Evolutionary conservation across 1,140 invertebrate species (phyloP).

Genomic region (Latrodectus geometricus): DNA sequence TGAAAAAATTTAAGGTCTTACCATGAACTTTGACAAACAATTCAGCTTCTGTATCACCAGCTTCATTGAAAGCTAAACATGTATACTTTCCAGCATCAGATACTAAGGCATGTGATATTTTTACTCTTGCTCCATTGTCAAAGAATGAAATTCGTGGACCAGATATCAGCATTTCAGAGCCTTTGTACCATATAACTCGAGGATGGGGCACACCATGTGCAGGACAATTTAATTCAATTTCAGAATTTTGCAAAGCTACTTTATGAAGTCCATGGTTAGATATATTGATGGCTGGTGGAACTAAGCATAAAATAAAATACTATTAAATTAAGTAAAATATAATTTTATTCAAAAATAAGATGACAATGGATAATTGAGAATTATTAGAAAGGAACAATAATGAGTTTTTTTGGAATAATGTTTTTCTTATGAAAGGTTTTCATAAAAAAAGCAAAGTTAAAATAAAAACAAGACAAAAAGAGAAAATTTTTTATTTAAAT

Average conservation of each 20-base stretch:
- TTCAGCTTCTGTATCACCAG: conserved; percentile 65
- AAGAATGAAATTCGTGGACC: conserved; percentile 63
- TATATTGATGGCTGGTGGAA: conserved; percentile 48
- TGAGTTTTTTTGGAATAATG: no score
- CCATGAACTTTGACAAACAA: conserved; percentile 53
- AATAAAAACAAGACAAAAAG: no score
- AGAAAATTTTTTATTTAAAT: no score
- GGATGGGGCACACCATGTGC: conserved; percentile 68
- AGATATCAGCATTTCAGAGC: conserved; percentile 61
- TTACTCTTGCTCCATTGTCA: conserved; percentile 67
- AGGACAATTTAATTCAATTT: conserved; percentile 65
- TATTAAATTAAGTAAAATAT: neutral
- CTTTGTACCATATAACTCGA: conserved; percentile 69
- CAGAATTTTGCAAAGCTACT: conserved; percentile 29
- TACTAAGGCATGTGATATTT: conserved; percentile 62
- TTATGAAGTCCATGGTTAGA: conserved; percentile 17
- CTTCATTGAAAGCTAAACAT: conserved; percentile 69
- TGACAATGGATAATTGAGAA: neutral
- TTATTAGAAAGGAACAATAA: no score
- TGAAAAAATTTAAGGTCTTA: neutral
- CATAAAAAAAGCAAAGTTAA: no score
- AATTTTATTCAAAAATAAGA: neutral
- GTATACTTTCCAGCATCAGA: conserved; percentile 69
- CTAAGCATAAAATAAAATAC: conserved; percentile 26
- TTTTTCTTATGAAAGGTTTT: no score